Conservation (phyloP, 2,888 invertebrate species). For the Sarcophaga carnaria region DNA sequence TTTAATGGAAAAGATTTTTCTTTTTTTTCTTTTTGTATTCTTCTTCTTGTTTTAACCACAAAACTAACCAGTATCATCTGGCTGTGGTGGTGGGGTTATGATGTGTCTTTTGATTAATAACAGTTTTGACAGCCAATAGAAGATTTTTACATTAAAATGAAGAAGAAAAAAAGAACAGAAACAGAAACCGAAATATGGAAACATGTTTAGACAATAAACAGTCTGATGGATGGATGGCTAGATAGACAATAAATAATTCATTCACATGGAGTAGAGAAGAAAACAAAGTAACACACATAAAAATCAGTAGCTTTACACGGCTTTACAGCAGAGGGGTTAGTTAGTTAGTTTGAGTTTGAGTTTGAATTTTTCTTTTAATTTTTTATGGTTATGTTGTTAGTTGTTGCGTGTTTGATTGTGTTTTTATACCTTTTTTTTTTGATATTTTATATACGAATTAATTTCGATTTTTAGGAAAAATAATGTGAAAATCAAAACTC, state of each 20-base stretch:
- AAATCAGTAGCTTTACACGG: background rate
- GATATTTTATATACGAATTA: background rate
- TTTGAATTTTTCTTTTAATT: background rate
- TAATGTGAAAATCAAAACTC: background rate
- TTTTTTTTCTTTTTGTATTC: too few species aligned
- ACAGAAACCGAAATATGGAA: background rate
- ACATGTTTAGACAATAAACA: background rate
- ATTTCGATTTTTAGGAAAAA: background rate
- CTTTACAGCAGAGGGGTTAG: background rate
- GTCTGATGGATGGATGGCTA: background rate
- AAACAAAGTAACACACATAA: background rate
- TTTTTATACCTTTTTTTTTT: background rate
- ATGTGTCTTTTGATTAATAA: slow-evolving; percentile 64
- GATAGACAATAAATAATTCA: background rate
- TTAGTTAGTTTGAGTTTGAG: background rate
- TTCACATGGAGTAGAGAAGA: background rate
- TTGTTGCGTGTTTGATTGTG: background rate
- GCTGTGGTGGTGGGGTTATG: too few species aligned
- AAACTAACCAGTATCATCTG: too few species aligned
- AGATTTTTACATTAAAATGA: slow-evolving; percentile 7
- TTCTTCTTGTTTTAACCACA: too few species aligned
- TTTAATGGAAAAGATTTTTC: too few species aligned
- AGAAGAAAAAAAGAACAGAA: background rate
- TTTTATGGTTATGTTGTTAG: background rate
- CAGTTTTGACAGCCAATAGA: slow-evolving; percentile 61